These are phyloP conservation scores for Spea hammondii DNA, from an alignment of 2,797 vertebrate genomes.

Conservation along the genomic window DNA sequence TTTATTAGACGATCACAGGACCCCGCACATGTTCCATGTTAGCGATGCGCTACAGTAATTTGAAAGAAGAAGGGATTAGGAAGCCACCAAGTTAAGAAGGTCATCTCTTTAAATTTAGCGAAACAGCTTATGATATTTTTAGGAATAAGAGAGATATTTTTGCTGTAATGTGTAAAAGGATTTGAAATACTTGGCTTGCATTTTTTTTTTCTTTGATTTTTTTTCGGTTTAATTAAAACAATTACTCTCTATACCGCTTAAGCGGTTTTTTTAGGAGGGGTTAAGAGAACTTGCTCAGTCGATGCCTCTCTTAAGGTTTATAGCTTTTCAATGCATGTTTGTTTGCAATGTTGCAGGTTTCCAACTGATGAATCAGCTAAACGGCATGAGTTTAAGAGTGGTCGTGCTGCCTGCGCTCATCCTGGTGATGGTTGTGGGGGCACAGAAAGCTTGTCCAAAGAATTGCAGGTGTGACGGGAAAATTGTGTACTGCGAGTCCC, in stretches of 20 bases:
- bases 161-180: not conserved
- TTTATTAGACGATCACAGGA: too few relatives aligned
- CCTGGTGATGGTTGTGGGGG: slow-evolving; percentile 72
- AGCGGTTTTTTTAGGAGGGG: slow-evolving; percentile 3
- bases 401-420: slow-evolving; percentile 69
- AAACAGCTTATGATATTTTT: too few relatives aligned
- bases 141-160: not conserved
- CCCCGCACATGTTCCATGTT: too few relatives aligned
- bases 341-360: slow-evolving; percentile 66
- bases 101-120: too few relatives aligned
- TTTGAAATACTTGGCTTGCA: not conserved
- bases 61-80: too few relatives aligned
- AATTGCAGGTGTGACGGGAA: slow-evolving; percentile 96
- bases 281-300: slow-evolving; percentile 21
- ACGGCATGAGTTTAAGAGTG: slow-evolving; percentile 68
- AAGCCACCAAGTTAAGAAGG: too few relatives aligned
- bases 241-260: slow-evolving; percentile 28
- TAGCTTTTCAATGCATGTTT: slow-evolving; percentile 58
- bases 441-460: slow-evolving; percentile 88
- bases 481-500: slow-evolving; percentile 97
- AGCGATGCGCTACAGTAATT: too few relatives aligned
- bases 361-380: slow-evolving; percentile 67
- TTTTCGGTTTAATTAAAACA: slow-evolving; percentile 36
- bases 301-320: slow-evolving; percentile 16
- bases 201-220: too few relatives aligned